Conservation (phyloP, 2,113 vertebrate species). For the Chauna torquata region DNA sequence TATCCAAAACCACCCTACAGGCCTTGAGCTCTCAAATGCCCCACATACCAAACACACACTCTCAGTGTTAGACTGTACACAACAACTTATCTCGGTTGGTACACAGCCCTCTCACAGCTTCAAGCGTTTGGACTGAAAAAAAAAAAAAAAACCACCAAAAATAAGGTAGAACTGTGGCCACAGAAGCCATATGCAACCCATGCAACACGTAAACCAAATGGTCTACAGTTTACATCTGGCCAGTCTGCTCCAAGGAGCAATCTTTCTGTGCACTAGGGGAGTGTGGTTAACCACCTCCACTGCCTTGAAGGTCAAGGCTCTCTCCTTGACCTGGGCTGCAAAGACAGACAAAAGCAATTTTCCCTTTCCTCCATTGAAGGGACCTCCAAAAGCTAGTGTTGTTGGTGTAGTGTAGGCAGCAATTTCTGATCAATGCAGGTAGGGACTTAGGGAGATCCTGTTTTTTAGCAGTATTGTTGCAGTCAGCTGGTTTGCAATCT, state of each 20-base stretch:
- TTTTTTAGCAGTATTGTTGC: not conserved
- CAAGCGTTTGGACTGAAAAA: not conserved
- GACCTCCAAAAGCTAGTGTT: not conserved
- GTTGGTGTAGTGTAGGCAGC: fast-evolving
- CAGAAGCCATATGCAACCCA: fast-evolving
- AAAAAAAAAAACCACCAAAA: not conserved
- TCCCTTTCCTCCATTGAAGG: not conserved
- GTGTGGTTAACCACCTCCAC: fast-evolving
- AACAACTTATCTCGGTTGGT: not conserved
- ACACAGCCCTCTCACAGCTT: not conserved
- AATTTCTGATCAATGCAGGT: not conserved
- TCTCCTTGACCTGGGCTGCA: not conserved
- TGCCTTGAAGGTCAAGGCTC: not conserved
- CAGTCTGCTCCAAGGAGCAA: not conserved
- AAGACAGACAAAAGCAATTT: not conserved
- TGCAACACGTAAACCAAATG: fast-evolving
- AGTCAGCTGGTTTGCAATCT: not conserved
- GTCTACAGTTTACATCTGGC: not conserved
- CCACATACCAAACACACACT: not conserved
- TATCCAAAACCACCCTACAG: not conserved
- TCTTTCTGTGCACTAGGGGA: not conserved
- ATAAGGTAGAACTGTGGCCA: not conserved
- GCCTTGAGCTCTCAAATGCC: not conserved
- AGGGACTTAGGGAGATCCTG: not conserved
- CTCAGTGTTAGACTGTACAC: not conserved